Percentiles rank a stretch among this genome's conserved stretches.
These are phyloP conservation scores for Andrena marginata DNA, from an alignment of 2,888 invertebrate species.

Conservation along the genomic window DNA sequence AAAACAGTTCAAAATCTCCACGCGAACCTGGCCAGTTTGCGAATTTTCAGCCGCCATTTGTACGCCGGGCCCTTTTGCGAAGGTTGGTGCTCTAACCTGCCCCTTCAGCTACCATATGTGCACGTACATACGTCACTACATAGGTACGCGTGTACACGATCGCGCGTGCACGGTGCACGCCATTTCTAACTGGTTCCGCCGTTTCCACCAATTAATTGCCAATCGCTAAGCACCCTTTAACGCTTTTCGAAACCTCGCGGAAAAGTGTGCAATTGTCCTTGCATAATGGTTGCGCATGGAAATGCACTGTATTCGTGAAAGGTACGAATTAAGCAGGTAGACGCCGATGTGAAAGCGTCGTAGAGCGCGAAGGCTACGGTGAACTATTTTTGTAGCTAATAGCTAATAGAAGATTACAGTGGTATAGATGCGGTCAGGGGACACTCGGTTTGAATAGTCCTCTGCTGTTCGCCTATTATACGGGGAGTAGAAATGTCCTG, in stretches of 20 bases:
- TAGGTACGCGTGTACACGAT: slow-evolving; percentile 42
- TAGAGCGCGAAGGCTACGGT: not conserved
- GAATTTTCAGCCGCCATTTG: slow-evolving; percentile 78
- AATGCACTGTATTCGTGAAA: not conserved
- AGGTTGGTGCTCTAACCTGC: slow-evolving; percentile 70
- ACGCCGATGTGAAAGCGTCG: not conserved
- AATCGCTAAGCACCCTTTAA: not conserved
- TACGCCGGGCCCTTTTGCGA: slow-evolving; percentile 76
- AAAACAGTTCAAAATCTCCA: not conserved
- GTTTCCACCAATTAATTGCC: not conserved
- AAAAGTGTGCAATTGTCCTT: not conserved
- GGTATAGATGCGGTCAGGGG: slow-evolving; percentile 41
- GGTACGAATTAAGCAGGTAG: too few relatives aligned
- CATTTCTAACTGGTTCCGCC: slow-evolving; percentile 41
- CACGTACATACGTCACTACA: slow-evolving; percentile 47
- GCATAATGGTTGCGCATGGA: too few relatives aligned
- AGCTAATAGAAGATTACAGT: slow-evolving; percentile 27
- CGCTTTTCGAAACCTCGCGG: not conserved
- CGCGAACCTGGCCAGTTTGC: slow-evolving; percentile 38
- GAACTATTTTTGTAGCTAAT: slow-evolving; percentile 10
- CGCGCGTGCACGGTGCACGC: slow-evolving; percentile 29
- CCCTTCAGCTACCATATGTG: slow-evolving; percentile 63
- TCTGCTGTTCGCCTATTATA: slow-evolving; percentile 17
- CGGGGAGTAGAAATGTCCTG: slow-evolving; percentile 22
- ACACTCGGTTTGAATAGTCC: slow-evolving; percentile 3